Percentiles rank a stretch among this genome's conserved stretches.
phyloP scores from a whole-genome alignment of 2,113 vertebrate species.

The Sinosuthora webbiana region DNA sequence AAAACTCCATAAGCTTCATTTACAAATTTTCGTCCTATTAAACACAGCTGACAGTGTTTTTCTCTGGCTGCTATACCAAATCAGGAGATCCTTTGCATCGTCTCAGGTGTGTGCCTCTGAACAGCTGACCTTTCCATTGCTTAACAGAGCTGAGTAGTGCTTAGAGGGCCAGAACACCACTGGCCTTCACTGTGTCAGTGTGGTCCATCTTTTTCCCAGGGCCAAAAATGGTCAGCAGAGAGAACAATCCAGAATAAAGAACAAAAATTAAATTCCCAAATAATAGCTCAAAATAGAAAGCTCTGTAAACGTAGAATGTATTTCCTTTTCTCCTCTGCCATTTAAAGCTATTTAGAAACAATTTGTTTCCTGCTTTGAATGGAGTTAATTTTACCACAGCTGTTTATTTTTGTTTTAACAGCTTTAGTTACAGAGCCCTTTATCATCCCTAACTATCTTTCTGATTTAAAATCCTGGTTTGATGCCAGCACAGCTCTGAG shows the following conservation, averaged over 20 bases:
- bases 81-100: not conserved
- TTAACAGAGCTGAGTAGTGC: not conserved
- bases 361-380: constrained; percentile 55
- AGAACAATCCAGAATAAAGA: not conserved
- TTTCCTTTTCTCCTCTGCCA: not conserved
- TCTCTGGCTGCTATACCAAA: not conserved
- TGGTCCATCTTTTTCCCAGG: not conserved
- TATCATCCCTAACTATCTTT: constrained; percentile 29
- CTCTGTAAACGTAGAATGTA: not conserved
- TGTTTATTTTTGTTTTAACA: constrained; percentile 55
- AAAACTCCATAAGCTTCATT: not conserved
- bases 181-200: not conserved
- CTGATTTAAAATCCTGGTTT: constrained; percentile 25
- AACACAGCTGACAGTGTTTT: not conserved
- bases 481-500: not conserved
- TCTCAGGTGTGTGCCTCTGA: constrained; percentile 13
- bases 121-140: not conserved
- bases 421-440: constrained; percentile 34
- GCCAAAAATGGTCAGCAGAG: not conserved
- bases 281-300: constrained; percentile 35
- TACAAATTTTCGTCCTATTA: not conserved
- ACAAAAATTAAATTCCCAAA: constrained; percentile 9
- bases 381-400: constrained; percentile 2
- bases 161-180: not conserved
- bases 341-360: constrained; percentile 33